phyloP scores from a whole-genome alignment of 2,888 invertebrate species.

The Dascillus cervinus region DNA sequence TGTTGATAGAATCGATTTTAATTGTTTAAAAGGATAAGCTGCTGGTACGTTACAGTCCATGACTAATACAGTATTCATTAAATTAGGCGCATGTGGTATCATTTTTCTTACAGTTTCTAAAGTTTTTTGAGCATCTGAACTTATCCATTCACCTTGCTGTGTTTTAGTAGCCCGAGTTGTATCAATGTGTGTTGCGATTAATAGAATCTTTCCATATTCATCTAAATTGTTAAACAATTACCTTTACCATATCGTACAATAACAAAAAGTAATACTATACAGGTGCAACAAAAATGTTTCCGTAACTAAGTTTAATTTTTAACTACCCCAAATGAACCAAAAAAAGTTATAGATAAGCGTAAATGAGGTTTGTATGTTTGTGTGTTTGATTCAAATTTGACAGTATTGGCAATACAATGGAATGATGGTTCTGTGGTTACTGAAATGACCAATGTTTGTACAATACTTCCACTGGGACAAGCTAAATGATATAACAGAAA shows the following conservation, averaged over 20 bases:
- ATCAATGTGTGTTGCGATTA: constrained; percentile 60
- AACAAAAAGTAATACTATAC: too few relatives aligned
- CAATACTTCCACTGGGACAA: too few relatives aligned
- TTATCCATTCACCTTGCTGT: constrained; percentile 50
- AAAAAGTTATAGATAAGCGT: too few relatives aligned
- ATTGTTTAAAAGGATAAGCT: constrained; percentile 52
- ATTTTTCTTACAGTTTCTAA: constrained; percentile 42
- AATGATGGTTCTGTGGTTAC: too few relatives aligned
- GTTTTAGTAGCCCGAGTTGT: constrained; percentile 45
- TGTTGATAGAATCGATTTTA: constrained; percentile 49
- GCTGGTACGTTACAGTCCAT: constrained; percentile 56
- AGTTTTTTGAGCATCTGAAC: constrained; percentile 47
- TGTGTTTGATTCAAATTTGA: too few relatives aligned
- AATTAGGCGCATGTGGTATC: constrained; percentile 51
- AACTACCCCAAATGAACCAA: constrained; percentile 1
- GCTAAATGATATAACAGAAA: too few relatives aligned
- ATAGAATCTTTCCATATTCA: constrained; percentile 52
- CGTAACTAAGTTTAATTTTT: background rate
- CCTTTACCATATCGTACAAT: too few relatives aligned
- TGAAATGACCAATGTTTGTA: too few relatives aligned
- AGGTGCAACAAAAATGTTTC: background rate
- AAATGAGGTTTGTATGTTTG: too few relatives aligned
- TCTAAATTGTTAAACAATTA: too few relatives aligned
- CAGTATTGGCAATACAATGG: too few relatives aligned
- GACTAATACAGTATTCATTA: constrained; percentile 50